Evolutionary conservation across 1,140 invertebrate genomes (phyloP).

Genomic region (Cepaea nemoralis): DNA sequence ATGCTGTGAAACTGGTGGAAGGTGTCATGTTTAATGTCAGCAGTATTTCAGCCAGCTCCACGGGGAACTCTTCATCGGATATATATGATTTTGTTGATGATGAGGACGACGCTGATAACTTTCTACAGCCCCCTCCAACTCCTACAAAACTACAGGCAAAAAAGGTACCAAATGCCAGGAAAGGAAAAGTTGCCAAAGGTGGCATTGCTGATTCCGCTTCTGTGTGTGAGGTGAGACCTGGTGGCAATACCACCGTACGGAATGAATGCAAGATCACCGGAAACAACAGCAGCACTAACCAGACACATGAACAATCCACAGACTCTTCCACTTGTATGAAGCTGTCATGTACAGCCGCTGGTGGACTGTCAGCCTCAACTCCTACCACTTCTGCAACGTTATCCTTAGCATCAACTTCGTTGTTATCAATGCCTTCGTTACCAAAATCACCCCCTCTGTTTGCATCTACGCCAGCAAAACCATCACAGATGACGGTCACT

Average conservation of each 20-base stretch:
- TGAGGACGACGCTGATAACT: constrained; percentile 13
- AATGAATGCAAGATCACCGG: background rate
- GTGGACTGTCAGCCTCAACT: background rate
- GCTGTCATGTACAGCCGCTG: background rate
- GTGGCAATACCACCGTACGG: background rate
- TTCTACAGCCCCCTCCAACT: constrained; percentile 24
- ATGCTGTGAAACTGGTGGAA: background rate
- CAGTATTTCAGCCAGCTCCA: background rate
- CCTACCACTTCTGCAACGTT: background rate
- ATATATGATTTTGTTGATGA: constrained; percentile 43
- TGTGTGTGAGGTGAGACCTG: background rate
- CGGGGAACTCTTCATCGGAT: constrained; percentile 32
- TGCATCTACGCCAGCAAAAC: background rate
- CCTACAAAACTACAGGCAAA: constrained; percentile 23
- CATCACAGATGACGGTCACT: background rate
- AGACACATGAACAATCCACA: background rate
- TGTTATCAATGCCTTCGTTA: background rate
- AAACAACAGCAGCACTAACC: background rate
- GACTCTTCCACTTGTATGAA: background rate
- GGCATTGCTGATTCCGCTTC: background rate
- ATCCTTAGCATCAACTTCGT: constrained; percentile 1
- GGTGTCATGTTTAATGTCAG: background rate
- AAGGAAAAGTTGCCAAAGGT: constrained; percentile 11
- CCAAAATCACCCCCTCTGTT: constrained; percentile 29
- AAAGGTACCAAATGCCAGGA: constrained; percentile 17